These are phyloP conservation scores for Lerista edwardsae DNA, from an alignment of 2,797 vertebrate species.

Conservation along the genomic window DNA sequence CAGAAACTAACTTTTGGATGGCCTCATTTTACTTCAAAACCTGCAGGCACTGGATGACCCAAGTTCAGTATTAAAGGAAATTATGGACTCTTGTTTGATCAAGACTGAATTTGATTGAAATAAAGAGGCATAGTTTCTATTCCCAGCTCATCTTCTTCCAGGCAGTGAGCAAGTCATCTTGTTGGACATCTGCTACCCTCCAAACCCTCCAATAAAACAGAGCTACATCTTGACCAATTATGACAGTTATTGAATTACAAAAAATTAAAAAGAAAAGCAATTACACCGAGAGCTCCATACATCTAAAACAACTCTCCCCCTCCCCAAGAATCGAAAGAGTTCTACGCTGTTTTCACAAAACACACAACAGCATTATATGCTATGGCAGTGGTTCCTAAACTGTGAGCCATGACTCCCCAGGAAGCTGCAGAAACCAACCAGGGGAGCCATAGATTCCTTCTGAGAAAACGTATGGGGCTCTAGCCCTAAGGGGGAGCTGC, in stretches of 20 bases:
- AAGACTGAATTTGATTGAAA: background rate
- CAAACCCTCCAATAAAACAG: background rate
- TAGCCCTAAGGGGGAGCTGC: no score
- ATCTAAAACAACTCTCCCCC: background rate
- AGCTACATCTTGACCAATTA: background rate
- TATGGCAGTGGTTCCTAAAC: no score
- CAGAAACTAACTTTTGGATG: no score
- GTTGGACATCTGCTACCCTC: background rate
- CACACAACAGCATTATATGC: background rate
- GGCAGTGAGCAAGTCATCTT: background rate
- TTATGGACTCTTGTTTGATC: background rate
- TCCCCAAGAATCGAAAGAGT: background rate
- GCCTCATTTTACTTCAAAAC: no score
- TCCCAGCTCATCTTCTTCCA: background rate
- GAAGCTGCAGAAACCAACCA: no score
- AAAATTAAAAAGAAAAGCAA: background rate
- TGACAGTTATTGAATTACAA: background rate
- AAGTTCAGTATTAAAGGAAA: no score
- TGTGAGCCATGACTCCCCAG: no score
- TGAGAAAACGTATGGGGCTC: no score
- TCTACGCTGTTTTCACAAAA: background rate
- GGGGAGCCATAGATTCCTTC: no score
- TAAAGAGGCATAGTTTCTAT: background rate
- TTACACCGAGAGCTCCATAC: background rate
- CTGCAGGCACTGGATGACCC: no score